A percentile compares a stretch with the other conserved stretches of the same genome.
phyloP scores from a whole-genome alignment of 2,113 vertebrate species.

The Pterocles orientalis region DNA sequence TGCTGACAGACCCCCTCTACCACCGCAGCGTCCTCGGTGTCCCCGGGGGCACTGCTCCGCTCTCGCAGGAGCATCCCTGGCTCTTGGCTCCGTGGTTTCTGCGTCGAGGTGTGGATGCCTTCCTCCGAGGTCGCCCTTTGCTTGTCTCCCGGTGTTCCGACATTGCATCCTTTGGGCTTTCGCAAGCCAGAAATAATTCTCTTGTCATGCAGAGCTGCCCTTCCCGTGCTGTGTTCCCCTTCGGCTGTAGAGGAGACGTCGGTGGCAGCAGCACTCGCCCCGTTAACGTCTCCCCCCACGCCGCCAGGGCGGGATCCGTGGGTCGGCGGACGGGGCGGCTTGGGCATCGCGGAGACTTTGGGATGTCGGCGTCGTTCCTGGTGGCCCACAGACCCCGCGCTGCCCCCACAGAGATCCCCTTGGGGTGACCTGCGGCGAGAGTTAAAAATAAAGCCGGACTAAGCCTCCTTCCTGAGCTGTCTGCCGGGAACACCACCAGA shows the following conservation, averaged over 20 bases:
- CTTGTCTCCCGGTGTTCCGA: not conserved
- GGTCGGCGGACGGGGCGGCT: not conserved
- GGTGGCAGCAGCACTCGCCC: not conserved
- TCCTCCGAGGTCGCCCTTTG: fast-evolving
- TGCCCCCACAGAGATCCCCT: not conserved
- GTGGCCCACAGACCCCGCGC: not conserved
- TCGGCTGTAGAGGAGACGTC: fast-evolving
- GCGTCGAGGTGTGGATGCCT: not conserved
- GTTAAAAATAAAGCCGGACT: not conserved
- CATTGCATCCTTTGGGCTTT: not conserved
- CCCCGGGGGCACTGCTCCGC: not conserved
- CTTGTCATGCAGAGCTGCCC: not conserved
- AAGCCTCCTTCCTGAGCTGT: not conserved
- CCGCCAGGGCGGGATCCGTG: not conserved
- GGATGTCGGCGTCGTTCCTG: fast-evolving
- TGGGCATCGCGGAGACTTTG: not conserved
- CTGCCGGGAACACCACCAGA: not conserved
- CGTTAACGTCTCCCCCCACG: not conserved
- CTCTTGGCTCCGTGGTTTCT: not conserved
- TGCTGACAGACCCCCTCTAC: not conserved
- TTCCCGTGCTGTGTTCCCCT: not conserved
- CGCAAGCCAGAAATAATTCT: not conserved
- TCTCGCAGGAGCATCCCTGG: too few relatives aligned
- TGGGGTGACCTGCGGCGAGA: not conserved
- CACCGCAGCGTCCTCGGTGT: not conserved